Base-by-base conservation (phyloP, 35 echinoderm and acorn worm genomes). In the Hemicentrotus pulcherrimus region DNA sequence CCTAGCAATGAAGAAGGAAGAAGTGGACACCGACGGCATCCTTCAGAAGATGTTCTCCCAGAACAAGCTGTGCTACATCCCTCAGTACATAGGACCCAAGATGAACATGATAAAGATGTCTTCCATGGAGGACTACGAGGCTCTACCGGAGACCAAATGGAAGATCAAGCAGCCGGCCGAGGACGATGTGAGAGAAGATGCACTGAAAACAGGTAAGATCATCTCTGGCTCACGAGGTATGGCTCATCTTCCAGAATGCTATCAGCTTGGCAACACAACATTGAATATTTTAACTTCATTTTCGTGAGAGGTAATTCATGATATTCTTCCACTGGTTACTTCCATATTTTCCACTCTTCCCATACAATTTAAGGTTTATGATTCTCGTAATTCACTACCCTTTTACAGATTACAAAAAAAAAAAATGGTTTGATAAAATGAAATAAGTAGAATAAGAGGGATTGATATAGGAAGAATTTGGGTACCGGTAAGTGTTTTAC, bases 121-220 rank as follows among this genome's bases (percentile, higher is more conserved):
- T 61, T 99, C 98, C 2, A 99, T 99, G 98, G 96, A 99, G 24
- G 98, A 99, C 52, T 99, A 98, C 86, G 95, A 96, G 7, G 95
- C 96, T 41, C 94, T 99, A 35, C 98, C 98, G 13, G 94, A 96
- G 85, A 99, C 98, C 47, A 99, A 99, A 87, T 99, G 98, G 98
- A 99, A 99, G 47, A 99, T 99, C 11, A 99, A 98, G 86, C 98
- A 99, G 88, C 98, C 98, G 50, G 97, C 96, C 19, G 96, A 98
- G 30, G 97, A 95, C 48, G 98, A 99, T 70, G 52, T 91, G 7
- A 97, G 98, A 90, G 98, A 99, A 47, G 98, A 99, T 87, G 98
- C 98, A 5, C 94, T 99, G 19, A 85, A 94, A 91, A 97, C 98
- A 94, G 98, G 98, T 99, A 59, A 47, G 85, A 46, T 28, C 0